These are phyloP conservation scores for Hycleus cichorii DNA, from an alignment of 1,140 invertebrate genomes.

Conservation along the genomic window DNA sequence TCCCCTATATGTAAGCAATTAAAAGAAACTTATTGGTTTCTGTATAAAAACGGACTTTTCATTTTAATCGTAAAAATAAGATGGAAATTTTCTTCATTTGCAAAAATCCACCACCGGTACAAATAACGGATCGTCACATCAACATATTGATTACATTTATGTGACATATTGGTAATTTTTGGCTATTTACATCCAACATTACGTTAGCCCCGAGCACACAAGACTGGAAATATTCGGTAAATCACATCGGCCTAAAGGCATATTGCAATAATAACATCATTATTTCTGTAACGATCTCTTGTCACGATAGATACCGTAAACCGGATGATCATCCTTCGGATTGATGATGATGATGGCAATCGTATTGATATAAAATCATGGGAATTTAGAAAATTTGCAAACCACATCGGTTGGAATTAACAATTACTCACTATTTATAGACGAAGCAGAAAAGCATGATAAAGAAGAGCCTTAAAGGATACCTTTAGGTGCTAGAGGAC, in stretches of 20 bases:
- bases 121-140: too few relatives aligned
- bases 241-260: slow-evolving; percentile 1
- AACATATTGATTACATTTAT: too few relatives aligned
- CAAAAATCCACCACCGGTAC: too few relatives aligned
- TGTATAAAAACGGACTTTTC: not conserved
- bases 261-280: slow-evolving; percentile 14
- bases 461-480: too few relatives aligned
- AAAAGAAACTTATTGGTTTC: slow-evolving; percentile 1
- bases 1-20: slow-evolving; percentile 11
- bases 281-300: slow-evolving; percentile 16
- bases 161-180: not conserved
- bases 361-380: slow-evolving; percentile 2
- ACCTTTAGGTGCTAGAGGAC: too few relatives aligned
- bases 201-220: not conserved
- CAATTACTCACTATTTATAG: too few relatives aligned
- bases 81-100: too few relatives aligned
- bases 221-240: slow-evolving; percentile 14
- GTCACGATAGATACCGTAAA: slow-evolving; percentile 17
- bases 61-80: not conserved
- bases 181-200: slow-evolving; percentile 3
- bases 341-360: not conserved
- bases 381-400: not conserved
- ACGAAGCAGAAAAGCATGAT: too few relatives aligned
- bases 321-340: slow-evolving; percentile 5
- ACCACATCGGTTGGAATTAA: too few relatives aligned